Evolutionary conservation across 2,797 vertebrate species (phyloP).

Genomic region (Rhabdomys pumilio): DNA sequence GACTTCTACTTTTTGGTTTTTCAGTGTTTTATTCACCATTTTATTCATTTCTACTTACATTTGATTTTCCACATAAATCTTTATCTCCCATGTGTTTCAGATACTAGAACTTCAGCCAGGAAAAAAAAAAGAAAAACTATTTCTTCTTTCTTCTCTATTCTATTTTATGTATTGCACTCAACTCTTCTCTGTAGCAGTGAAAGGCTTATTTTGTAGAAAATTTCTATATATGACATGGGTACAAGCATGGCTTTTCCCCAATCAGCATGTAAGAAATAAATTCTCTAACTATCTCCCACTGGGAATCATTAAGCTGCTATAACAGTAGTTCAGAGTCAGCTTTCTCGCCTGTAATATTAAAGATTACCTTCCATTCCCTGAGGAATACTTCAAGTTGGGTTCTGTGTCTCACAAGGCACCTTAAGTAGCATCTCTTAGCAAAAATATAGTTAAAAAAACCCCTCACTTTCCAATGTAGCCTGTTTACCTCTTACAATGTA

Average conservation of each 20-base stretch:
- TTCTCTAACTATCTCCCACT: conserved; percentile 81
- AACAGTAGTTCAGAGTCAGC: conserved; percentile 83
- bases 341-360: conserved; percentile 77
- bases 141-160: background rate
- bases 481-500: conserved; percentile 1
- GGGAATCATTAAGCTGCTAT: conserved; percentile 83
- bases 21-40: background rate
- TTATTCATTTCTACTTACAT: background rate
- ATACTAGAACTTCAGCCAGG: conserved; percentile 1
- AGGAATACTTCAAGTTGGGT: conserved; percentile 78
- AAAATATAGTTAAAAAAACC: conserved; percentile 69
- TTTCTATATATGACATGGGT: conserved; percentile 69
- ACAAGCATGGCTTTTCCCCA: conserved; percentile 70
- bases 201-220: conserved; percentile 63
- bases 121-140: background rate
- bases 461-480: background rate
- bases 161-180: conserved; percentile 30
- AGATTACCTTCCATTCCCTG: conserved; percentile 75
- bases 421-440: conserved; percentile 74
- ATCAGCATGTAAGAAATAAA: conserved; percentile 81
- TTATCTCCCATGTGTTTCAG: conserved; percentile 28
- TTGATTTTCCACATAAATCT: background rate
- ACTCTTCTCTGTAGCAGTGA: conserved; percentile 27
- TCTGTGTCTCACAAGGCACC: conserved; percentile 66
- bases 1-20: background rate